phyloP scores from a whole-genome alignment of 2,888 invertebrate genomes.

The Diadegma fenestrale region DNA sequence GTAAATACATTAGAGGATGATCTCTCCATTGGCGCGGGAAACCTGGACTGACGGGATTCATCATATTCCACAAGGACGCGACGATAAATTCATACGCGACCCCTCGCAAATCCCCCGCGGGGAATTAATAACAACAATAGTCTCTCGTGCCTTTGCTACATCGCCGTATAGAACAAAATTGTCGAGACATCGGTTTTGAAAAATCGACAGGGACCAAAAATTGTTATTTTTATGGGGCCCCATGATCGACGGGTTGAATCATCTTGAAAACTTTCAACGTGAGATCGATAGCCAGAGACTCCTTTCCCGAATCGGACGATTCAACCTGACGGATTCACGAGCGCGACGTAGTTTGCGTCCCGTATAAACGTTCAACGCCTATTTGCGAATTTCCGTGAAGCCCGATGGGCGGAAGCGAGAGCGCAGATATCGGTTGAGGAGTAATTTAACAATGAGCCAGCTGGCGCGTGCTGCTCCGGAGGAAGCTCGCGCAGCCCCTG shows the following conservation, averaged over 20 bases:
- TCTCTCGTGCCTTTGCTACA: constrained; percentile 19
- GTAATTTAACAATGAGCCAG: constrained; percentile 85
- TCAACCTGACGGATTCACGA: not conserved
- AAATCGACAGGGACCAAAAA: constrained; percentile 14
- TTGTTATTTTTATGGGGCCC: not conserved
- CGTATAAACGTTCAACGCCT: not conserved
- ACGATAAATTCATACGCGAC: constrained; percentile 56
- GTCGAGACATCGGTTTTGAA: constrained; percentile 4
- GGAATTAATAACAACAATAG: constrained; percentile 65
- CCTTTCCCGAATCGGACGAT: not conserved
- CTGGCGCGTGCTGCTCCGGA: constrained; percentile 83
- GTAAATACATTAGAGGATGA: constrained; percentile 85
- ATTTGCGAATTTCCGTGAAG: constrained; percentile 62
- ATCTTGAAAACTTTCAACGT: not conserved
- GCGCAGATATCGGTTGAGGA: constrained; percentile 81
- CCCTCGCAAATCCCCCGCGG: constrained; percentile 44
- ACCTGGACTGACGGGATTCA: constrained; percentile 49
- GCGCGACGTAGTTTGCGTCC: not conserved
- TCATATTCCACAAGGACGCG: constrained; percentile 34
- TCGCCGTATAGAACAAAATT: constrained; percentile 30
- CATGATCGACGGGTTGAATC: not conserved
- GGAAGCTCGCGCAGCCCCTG: constrained; percentile 83
- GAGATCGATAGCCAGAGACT: not conserved
- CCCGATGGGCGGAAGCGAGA: constrained; percentile 71
- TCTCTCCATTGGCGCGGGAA: constrained; percentile 81